A percentile compares a stretch with the other conserved stretches of the same genome.
Conservation (phyloP, 1,140 invertebrate species). For the Aradophagus sp. region DNA sequence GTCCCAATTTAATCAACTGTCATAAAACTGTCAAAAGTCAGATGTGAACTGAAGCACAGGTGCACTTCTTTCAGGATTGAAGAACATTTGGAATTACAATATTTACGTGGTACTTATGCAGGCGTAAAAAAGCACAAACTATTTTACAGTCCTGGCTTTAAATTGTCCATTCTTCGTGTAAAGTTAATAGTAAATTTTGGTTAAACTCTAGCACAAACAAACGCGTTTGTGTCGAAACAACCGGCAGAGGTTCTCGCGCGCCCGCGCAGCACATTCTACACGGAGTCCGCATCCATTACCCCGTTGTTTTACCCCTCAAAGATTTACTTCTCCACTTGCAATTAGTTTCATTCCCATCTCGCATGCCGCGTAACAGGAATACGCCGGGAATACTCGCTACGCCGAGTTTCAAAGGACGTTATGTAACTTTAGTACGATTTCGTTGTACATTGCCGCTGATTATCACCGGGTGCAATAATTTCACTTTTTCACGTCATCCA, state of each 20-base stretch:
- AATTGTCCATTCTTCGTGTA: conserved; percentile 11
- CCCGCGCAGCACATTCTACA: conserved; percentile 41
- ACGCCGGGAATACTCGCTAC: conserved; percentile 31
- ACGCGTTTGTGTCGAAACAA: conserved; percentile 13
- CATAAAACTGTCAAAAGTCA: too few relatives aligned
- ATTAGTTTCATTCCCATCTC: conserved; percentile 60
- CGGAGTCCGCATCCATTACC: conserved; percentile 55
- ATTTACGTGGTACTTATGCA: too few relatives aligned
- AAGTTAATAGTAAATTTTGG: conserved; percentile 39
- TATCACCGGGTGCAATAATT: conserved; percentile 41
- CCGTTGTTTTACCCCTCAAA: conserved; percentile 55
- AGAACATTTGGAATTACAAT: too few relatives aligned
- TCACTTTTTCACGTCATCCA: conserved; percentile 31
- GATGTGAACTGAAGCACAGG: too few relatives aligned
- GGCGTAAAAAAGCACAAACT: too few relatives aligned
- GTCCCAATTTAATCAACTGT: too few relatives aligned
- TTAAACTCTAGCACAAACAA: conserved; percentile 42
- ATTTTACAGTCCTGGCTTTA: background rate
- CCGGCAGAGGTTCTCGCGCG: conserved; percentile 37
- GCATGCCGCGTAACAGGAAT: conserved; percentile 41
- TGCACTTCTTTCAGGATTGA: too few relatives aligned
- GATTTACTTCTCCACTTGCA: conserved; percentile 64
- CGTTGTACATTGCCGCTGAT: conserved; percentile 48
- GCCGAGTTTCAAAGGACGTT: conserved; percentile 47
- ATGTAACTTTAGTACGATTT: conserved; percentile 58